These are phyloP conservation scores for Cheumatopsyche charites DNA, from an alignment of 1,140 invertebrate genomes.

Conservation along the genomic window DNA sequence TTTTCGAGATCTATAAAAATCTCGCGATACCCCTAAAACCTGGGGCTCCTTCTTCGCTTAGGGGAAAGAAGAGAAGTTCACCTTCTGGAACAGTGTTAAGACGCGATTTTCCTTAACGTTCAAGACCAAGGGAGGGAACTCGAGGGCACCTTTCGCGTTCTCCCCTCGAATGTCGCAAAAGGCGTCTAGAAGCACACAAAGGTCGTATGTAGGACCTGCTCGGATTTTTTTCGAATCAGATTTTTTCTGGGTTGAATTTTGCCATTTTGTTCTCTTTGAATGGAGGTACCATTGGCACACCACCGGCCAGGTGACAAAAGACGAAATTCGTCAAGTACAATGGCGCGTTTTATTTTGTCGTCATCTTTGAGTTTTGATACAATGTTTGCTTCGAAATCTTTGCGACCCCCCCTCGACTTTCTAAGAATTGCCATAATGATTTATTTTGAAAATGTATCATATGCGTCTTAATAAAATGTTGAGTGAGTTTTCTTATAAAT, in stretches of 20 bases:
- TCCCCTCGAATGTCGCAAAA: background rate
- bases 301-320: conserved; percentile 41
- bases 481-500: no score
- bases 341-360: conserved; percentile 35
- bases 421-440: background rate
- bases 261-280: conserved; percentile 6
- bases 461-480: no score
- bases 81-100: background rate
- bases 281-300: conserved; percentile 20
- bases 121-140: no score
- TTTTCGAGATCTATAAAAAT: conserved; percentile 39
- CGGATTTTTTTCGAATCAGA: conserved; percentile 35
- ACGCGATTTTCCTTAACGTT: background rate
- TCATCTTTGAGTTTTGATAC: conserved; percentile 33
- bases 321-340: conserved; percentile 37
- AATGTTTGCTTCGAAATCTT: conserved; percentile 26
- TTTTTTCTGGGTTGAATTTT: conserved; percentile 23
- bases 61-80: background rate
- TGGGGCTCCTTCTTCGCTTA: background rate
- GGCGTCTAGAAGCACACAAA: conserved; percentile 17
- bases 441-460: no score
- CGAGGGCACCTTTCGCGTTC: background rate
- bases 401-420: conserved; percentile 2
- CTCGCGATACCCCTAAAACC: background rate
- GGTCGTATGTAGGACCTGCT: conserved; percentile 42